Evolutionary conservation across 2,888 invertebrate species (phyloP).

Genomic region (Tetragonisca angustula): DNA sequence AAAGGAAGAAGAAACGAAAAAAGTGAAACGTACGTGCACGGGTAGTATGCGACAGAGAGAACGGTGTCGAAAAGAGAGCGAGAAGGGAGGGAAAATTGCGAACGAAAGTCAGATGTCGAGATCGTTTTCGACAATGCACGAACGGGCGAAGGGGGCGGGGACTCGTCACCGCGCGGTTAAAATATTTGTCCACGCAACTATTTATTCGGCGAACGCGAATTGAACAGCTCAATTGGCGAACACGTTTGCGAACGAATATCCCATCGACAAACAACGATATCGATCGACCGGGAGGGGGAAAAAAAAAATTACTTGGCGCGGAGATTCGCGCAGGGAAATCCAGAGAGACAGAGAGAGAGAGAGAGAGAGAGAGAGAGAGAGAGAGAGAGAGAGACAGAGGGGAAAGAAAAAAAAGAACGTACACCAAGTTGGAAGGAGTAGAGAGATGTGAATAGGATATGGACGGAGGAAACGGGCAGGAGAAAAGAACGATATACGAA

Average conservation of each 20-base stretch:
- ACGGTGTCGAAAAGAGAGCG: neutral
- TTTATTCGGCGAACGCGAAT: slow-evolving; percentile 47
- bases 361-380: neutral
- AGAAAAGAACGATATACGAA: neutral
- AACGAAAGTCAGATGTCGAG: slow-evolving; percentile 35
- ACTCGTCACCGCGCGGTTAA: slow-evolving; percentile 28
- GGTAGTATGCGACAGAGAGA: neutral
- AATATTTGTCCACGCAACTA: slow-evolving; percentile 45
- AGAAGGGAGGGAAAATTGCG: neutral
- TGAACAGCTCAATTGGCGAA: slow-evolving; percentile 38
- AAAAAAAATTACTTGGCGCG: slow-evolving; percentile 21
- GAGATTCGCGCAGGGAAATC: neutral
- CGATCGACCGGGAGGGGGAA: neutral
- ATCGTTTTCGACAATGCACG: slow-evolving; percentile 32
- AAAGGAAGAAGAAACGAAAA: neutral
- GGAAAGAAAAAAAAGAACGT: neutral
- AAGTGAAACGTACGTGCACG: slow-evolving; percentile 5
- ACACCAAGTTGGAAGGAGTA: neutral
- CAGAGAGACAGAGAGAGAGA: neutral
- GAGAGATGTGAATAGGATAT: neutral
- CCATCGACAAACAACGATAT: slow-evolving; percentile 30
- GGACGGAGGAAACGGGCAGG: neutral
- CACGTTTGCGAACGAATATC: slow-evolving; percentile 31
- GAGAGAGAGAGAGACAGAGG: neutral
- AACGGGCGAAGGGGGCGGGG: neutral